phyloP scores from a whole-genome alignment of 2,113 vertebrate genomes.

The Rhinopomastus cyanomelas region DNA sequence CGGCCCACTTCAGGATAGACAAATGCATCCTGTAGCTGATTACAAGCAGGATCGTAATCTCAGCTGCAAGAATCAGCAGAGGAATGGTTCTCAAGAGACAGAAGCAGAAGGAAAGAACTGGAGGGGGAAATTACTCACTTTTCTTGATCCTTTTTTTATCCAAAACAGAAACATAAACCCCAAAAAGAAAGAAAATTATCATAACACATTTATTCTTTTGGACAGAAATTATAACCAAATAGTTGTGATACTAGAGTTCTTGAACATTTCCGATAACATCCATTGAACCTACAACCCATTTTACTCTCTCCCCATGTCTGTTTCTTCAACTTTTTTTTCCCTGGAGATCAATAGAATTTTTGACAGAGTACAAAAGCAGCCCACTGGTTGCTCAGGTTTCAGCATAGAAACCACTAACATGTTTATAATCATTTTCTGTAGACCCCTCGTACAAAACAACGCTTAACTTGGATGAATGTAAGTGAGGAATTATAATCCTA shows the following conservation, averaged over 20 bases:
- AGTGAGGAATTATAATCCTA: not conserved
- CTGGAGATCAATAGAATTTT: not conserved
- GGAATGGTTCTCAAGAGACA: constrained; percentile 41
- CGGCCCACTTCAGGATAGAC: not conserved
- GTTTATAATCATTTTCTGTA: not conserved
- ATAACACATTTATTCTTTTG: not conserved
- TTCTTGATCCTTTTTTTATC: not conserved
- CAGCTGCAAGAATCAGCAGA: constrained; percentile 13
- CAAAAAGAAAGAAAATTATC: not conserved
- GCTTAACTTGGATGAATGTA: not conserved
- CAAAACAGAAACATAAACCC: not conserved
- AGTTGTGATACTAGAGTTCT: not conserved
- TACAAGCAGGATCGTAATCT: constrained; percentile 12
- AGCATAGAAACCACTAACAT: not conserved
- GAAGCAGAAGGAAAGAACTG: not conserved
- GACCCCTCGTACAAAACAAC: not conserved
- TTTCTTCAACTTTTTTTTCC: not conserved
- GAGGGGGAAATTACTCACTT: constrained; percentile 42
- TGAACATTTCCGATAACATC: constrained; percentile 28
- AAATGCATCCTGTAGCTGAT: constrained; percentile 19
- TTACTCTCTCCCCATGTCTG: not conserved
- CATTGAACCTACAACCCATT: not conserved
- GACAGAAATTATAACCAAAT: not conserved
- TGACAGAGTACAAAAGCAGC: not conserved
- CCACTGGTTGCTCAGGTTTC: not conserved